A percentile compares a stretch with the other conserved stretches of the same genome.
Conservation (phyloP, 2,888 invertebrate genomes). For the Brachynemurus nebulosus region DNA sequence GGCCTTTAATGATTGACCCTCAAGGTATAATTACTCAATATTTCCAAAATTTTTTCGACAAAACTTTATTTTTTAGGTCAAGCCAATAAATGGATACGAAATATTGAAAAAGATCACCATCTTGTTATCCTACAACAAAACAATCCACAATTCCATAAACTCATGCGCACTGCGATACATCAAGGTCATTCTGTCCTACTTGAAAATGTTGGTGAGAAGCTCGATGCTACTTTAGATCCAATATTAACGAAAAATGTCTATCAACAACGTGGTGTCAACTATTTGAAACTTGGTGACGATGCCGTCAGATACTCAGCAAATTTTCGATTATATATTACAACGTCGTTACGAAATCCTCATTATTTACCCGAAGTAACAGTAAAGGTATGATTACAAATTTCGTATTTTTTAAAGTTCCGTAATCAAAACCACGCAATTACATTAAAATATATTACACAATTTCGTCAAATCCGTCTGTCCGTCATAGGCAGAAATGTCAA, state of each 20-base stretch:
- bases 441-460: too few species aligned
- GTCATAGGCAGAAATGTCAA: too few species aligned
- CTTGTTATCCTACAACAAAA: conserved; percentile 64
- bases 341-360: conserved; percentile 79
- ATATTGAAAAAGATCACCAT: conserved; percentile 77
- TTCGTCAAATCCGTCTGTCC: too few species aligned
- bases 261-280: conserved; percentile 55
- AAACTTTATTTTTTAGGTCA: too few species aligned
- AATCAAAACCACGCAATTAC: too few species aligned
- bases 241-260: conserved; percentile 69
- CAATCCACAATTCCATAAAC: too few species aligned
- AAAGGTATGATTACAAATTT: too few species aligned
- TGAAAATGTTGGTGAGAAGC: conserved; percentile 72
- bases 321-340: conserved; percentile 86
- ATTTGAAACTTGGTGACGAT: conserved; percentile 74
- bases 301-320: conserved; percentile 68
- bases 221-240: conserved; percentile 68
- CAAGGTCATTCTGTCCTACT: conserved; percentile 68
- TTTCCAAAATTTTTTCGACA: too few species aligned
- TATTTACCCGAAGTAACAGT: conserved; percentile 84
- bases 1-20: conserved; percentile 91
- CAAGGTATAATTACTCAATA: conserved; percentile 68
- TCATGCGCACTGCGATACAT: conserved; percentile 63
- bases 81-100: conserved; percentile 92
- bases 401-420: too few species aligned